phyloP scores from a whole-genome alignment of 2,888 invertebrate genomes.

The Cephus rjabovi region DNA sequence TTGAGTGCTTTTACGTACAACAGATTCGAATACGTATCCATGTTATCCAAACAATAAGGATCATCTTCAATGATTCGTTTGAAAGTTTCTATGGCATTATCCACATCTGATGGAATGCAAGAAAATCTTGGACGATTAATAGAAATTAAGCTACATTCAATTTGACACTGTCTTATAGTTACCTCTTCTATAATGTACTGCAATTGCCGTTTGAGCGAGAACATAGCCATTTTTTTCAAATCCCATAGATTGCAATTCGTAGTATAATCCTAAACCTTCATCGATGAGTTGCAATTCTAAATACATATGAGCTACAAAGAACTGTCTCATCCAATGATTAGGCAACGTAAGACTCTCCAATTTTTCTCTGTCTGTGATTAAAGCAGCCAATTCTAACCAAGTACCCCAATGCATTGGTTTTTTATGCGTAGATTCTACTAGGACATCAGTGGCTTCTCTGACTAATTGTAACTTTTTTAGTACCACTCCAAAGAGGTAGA shows the following conservation, averaged over 20 bases:
- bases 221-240: constrained; percentile 91
- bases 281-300: constrained; percentile 91
- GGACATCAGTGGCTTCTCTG: constrained; percentile 80
- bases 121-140: constrained; percentile 2
- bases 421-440: constrained; percentile 82
- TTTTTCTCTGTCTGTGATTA: constrained; percentile 86
- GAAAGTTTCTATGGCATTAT: constrained; percentile 88
- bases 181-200: constrained; percentile 93
- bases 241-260: constrained; percentile 80
- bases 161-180: constrained; percentile 36
- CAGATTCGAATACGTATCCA: constrained; percentile 97
- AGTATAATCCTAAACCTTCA: constrained; percentile 87
- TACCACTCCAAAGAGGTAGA: constrained; percentile 92
- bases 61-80: constrained; percentile 85
- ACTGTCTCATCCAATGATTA: constrained; percentile 93
- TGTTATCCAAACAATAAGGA: constrained; percentile 93
- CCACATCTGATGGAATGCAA: constrained; percentile 78
- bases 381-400: constrained; percentile 90
- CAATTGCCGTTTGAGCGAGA: constrained; percentile 91
- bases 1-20: constrained; percentile 94
- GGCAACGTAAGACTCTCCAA: constrained; percentile 77
- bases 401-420: constrained; percentile 94
- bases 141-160: constrained; percentile 2
- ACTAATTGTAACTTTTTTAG: constrained; percentile 87
- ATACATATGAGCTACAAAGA: constrained; percentile 91